Conservation (phyloP, 2,888 invertebrate genomes). For the Eurois occulta region DNA sequence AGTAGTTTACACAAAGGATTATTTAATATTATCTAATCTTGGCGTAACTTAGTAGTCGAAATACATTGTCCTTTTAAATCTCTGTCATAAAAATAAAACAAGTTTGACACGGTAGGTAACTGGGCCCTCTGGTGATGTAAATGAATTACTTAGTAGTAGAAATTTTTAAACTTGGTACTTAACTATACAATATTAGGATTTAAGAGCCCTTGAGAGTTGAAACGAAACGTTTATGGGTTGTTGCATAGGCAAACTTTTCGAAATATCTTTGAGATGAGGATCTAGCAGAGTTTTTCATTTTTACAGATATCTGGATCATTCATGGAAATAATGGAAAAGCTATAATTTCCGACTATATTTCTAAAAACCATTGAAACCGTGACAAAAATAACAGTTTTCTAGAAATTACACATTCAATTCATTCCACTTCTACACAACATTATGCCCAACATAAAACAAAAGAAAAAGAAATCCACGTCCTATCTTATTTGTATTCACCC, state of each 20-base stretch:
- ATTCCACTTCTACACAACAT: slow-evolving; percentile 29
- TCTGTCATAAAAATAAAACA: slow-evolving; percentile 80
- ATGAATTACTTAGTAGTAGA: slow-evolving; percentile 34
- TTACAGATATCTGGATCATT: not conserved
- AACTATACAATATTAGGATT: slow-evolving; percentile 16
- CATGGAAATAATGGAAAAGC: not conserved
- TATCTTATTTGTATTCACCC: slow-evolving; percentile 68
- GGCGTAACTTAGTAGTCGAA: slow-evolving; percentile 81
- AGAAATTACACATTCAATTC: slow-evolving; percentile 27
- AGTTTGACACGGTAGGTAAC: slow-evolving; percentile 63
- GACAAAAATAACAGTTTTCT: slow-evolving; percentile 14
- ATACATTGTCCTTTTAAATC: slow-evolving; percentile 80
- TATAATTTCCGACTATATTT: not conserved
- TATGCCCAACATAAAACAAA: slow-evolving; percentile 23
- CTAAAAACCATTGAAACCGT: not conserved
- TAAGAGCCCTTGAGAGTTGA: not conserved
- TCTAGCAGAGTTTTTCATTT: not conserved
- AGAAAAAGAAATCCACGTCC: slow-evolving; percentile 50
- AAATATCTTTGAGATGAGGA: not conserved
- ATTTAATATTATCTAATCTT: slow-evolving; percentile 82
- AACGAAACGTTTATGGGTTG: not conserved
- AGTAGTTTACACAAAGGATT: slow-evolving; percentile 77
- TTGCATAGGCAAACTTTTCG: not conserved
- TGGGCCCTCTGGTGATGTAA: slow-evolving; percentile 39
- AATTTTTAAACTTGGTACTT: slow-evolving; percentile 5